phyloP scores from a whole-genome alignment of 2,888 invertebrate species.

The Patella depressa region DNA sequence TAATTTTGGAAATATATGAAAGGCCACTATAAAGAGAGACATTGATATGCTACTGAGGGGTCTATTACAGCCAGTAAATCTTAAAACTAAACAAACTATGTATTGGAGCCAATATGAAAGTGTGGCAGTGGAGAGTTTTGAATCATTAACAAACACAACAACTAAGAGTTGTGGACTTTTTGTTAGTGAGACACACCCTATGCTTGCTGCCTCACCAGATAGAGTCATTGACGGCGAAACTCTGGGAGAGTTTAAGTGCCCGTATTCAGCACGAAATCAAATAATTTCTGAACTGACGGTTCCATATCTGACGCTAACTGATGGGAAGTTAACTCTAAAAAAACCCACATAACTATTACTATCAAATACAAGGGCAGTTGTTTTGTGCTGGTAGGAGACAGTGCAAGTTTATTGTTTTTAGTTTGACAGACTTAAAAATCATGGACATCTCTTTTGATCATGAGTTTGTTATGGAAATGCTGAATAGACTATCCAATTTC shows the following conservation, averaged over 20 bases:
- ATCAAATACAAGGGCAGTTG: neutral
- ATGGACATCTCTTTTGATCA: neutral
- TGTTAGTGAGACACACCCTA: neutral
- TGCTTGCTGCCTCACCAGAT: neutral
- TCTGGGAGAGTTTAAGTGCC: neutral
- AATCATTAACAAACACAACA: neutral
- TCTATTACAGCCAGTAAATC: too few species aligned
- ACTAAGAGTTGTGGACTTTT: neutral
- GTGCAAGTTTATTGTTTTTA: neutral
- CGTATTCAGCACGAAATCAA: neutral
- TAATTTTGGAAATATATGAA: too few species aligned
- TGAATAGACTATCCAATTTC: neutral
- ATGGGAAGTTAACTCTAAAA: neutral
- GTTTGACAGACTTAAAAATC: neutral
- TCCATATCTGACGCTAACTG: neutral
- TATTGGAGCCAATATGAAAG: neutral
- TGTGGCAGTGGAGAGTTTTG: neutral
- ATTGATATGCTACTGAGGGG: too few species aligned
- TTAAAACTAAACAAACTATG: neutral
- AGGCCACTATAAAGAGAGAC: too few species aligned
- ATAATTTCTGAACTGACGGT: neutral
- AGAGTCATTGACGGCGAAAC: neutral
- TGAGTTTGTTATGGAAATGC: neutral
- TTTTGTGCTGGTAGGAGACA: neutral
- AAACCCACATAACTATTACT: neutral